Base-by-base conservation (phyloP, 2,888 invertebrate species). In the Eurytoma californica region DNA sequence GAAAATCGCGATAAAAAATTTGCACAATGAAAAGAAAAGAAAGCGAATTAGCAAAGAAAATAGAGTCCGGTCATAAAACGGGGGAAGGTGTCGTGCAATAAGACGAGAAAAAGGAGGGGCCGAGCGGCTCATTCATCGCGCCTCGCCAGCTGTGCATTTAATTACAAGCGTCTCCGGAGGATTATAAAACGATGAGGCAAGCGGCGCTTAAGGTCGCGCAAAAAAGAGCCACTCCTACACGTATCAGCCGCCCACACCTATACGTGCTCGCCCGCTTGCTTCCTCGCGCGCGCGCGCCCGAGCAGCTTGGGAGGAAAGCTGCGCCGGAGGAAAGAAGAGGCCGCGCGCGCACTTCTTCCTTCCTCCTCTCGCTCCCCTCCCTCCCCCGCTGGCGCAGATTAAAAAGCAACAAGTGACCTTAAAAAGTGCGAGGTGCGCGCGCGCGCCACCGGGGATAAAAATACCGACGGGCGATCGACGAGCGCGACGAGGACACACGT, bases 401-500 rank as follows among this genome's bases (percentile, higher is more conserved):
- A 88, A 88, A 88, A 87, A 88, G 90, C 89, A 89, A 90, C 89
- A 90, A 89, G 89, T 89, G 89, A 89, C 87, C 87, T 88, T 86
- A 88, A 90, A 88, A 88, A 87, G 86, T 85, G 86, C 72, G 85
- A 63, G 24, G 55, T 39, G 58, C 16, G 60, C 47, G 66, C 57
- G 61, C 53, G 39, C n/a, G 47, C n/a, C 49, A 14, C 49, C n/a
- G 12, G 9, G 51, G 51, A 7, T 65, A 30, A 39, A 39, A 39
- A 39, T 39, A 39, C 39, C 39, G 39, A 39, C 66, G 13, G 57
- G 14, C 58, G 57, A 58, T 70, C 70, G 60, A 70, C 47, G 28
- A 24, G 30, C n/a, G 61, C 51, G 13, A 4, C 20, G 51, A 61
- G 24, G n/a, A 39, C 39, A 9, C 39, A 39, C 39, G 14, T 60